Evolutionary conservation across 2,888 invertebrate species (phyloP).

Genomic region (Antitype chi): DNA sequence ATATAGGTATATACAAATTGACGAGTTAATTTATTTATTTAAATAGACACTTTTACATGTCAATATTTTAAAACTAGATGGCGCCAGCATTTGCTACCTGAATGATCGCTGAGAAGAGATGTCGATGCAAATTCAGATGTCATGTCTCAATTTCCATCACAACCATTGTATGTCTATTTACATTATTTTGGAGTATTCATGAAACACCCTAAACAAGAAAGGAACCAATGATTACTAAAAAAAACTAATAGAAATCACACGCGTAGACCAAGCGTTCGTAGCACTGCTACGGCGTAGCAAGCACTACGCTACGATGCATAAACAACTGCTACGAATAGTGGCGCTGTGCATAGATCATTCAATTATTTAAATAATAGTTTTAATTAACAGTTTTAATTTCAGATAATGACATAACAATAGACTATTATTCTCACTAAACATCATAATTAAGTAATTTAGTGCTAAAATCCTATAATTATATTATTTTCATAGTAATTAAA

Average conservation of each 20-base stretch:
- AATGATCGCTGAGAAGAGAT: too few species aligned
- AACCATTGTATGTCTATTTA: neutral
- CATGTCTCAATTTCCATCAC: neutral
- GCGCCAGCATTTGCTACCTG: too few species aligned
- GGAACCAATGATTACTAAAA: neutral
- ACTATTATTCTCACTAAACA: neutral
- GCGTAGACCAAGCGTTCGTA: slow-evolving; percentile 6
- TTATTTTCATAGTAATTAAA: neutral
- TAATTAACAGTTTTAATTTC: slow-evolving; percentile 1
- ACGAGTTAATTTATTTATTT: too few species aligned
- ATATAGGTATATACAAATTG: too few species aligned
- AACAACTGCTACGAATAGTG: neutral
- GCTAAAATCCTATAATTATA: slow-evolving; percentile 3
- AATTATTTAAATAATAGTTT: slow-evolving; percentile 2
- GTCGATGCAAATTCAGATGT: too few species aligned
- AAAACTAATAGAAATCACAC: neutral
- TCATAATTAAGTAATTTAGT: slow-evolving; percentile 14
- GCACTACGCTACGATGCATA: slow-evolving; percentile 1
- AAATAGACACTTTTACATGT: too few species aligned
- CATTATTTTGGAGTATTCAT: neutral
- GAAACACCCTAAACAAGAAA: too few species aligned
- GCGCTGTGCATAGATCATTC: neutral
- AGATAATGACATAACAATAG: slow-evolving; percentile 21
- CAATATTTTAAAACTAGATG: too few species aligned
- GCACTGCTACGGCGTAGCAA: slow-evolving; percentile 50